Evolutionary conservation across 2,797 vertebrate genomes (phyloP), one percentile per base, ranked within the genome.

Genomic region (Dendrocincla tyrannina): DNA sequence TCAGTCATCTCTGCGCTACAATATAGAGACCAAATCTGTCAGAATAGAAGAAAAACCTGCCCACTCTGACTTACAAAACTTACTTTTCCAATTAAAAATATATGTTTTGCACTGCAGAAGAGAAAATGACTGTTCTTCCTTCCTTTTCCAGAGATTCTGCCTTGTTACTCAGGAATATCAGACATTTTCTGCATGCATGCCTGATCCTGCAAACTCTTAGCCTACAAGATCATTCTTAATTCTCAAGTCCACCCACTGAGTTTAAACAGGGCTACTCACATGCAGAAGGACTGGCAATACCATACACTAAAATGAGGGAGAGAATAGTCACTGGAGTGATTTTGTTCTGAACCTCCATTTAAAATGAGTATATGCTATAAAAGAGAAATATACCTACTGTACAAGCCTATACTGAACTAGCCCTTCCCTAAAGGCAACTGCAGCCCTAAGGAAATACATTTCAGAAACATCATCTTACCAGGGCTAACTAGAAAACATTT

Each of bases 21-120:
- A 96, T 90, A 92, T 78, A 96, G 94, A 92, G 85, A 97, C 92
- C 94, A 91, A 96, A 97, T 96, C 96, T 96, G 95, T 94, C 92
- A 91, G 92, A 96, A 95, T 94, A 88, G 80, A 93, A 96, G 87
- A 89, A 93, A 97, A 95, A 91, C 91, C 93, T 94, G 91, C 94
- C 94, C 91, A 94, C 95, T 95, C 82, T 56, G 90, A 96, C 93
- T 94, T 94, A 59, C 46, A 95, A 78, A 93, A 92, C 87, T 88
- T 97, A 95, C 75, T 94, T 96, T 95, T 82, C 88, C 90, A 87
- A 95, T 83, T 81, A 94, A 94, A 93, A 91, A 89, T 74, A 53
- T 14, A 69, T 24, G 41, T 60, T 72, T 96, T 91, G 80, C 80
- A 72, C 66, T 83, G 82, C 92, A 77, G 78, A 64, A 91, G 46